Base-by-base conservation (phyloP, 2,888 invertebrate genomes). In the Andrena hattorfiana region DNA sequence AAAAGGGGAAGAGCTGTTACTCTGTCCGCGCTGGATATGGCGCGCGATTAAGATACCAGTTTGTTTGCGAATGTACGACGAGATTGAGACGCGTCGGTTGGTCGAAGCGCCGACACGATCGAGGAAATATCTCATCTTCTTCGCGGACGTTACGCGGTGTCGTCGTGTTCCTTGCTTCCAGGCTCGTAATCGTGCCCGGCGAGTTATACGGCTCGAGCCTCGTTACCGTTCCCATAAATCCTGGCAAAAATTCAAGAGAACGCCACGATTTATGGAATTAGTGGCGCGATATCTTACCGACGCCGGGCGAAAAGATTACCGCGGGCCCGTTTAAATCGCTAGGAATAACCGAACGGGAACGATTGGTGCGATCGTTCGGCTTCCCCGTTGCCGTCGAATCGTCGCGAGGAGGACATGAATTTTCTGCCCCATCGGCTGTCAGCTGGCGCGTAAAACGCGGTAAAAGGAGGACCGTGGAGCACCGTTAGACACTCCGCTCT, bases 171-270 rank as follows among this genome's bases (percentile, higher is more conserved):
- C 13, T 54, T n/a, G 42, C 62, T 35, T n/a, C 23, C 16, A 71
- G 23, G n/a, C 30, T 23, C 13, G 23, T 49, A 30, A 35, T 85
- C 69, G 77, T 30, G 72, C 30, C 71, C 30, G 28, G 56, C 66
- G 66, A 54, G 72, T 76, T 67, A 48, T 20, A 64, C 75, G 66
- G 60, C 77, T 66, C 59, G 75, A 28, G 30, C 63, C 74, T 77
- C 32, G 76, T 77, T 77, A 67, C 74, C 59, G 66, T 74, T 35
- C 60, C 20, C 51, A 67, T 77, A 77, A 77, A 77, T 77, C 67
- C 67, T 63, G 81, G 85, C 59, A 66, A 77, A 74, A 85, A 85
- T 85, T 83, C 77, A 76, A 70, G 74, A 75, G 82, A 71, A 54
- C 20, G 62, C 69, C 64, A n/a, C 51, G 75, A 77, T 77, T 77